phyloP scores from a whole-genome alignment of 2,797 vertebrate species.

The Hemitrygon akajei region DNA sequence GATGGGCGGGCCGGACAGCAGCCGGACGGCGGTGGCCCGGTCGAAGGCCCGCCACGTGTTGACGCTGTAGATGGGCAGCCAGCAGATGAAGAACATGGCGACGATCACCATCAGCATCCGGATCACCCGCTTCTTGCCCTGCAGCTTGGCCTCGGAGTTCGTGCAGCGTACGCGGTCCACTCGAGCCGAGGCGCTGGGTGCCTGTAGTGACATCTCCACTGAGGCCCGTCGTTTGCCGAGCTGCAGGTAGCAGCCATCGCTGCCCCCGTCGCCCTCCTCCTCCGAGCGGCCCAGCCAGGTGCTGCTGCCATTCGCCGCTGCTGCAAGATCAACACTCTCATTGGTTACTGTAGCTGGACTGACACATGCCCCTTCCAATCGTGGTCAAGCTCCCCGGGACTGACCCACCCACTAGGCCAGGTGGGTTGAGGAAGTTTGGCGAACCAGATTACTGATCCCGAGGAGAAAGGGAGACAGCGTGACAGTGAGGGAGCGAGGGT shows the following conservation, averaged over 20 bases:
- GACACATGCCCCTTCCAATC: no score
- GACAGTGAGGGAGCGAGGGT: no score
- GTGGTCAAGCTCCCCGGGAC: no score
- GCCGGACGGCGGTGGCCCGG: constrained; percentile 56
- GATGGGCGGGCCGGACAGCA: constrained; percentile 80
- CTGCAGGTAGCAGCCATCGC: constrained; percentile 83
- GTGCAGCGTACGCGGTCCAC: constrained; percentile 62
- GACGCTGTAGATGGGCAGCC: constrained; percentile 84
- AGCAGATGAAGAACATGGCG: constrained; percentile 84
- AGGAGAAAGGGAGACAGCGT: no score
- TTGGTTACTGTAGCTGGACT: not conserved
- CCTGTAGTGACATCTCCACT: constrained; percentile 74
- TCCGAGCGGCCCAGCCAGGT: constrained; percentile 25
- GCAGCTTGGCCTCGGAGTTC: constrained; percentile 74
- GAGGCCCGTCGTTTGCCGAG: constrained; percentile 58
- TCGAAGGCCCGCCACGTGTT: constrained; percentile 92
- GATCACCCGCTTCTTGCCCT: constrained; percentile 86
- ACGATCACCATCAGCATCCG: constrained; percentile 92
- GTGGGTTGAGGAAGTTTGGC: no score
- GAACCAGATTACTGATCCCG: no score
- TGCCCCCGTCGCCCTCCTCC: constrained; percentile 78
- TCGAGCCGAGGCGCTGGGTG: constrained; percentile 45
- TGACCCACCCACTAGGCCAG: no score
- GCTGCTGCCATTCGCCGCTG: constrained; percentile 56
- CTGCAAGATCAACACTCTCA: constrained; percentile 47